Conservation (phyloP, 1,140 invertebrate genomes). For the Trypoxylus dichotomus region DNA sequence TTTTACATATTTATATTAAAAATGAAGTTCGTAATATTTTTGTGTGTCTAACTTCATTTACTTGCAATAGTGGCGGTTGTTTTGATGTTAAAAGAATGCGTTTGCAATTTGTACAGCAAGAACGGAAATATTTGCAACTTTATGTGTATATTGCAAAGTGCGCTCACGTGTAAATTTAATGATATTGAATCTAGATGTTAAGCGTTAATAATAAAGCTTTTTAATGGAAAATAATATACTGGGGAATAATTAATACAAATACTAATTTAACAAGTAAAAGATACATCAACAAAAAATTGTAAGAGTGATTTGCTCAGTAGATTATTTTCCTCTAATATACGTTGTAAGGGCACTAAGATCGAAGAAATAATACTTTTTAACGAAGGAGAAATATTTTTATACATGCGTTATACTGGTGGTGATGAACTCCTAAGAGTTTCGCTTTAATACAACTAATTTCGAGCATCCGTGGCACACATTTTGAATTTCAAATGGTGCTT, state of each 20-base stretch:
- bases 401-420: not conserved
- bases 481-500: not conserved
- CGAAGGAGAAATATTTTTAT: constrained; percentile 12
- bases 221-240: not conserved
- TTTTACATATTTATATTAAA: too few species aligned
- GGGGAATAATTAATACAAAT: not conserved
- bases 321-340: constrained; percentile 1
- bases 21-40: not conserved
- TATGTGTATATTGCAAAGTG: not conserved
- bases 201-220: not conserved
- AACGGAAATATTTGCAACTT: not conserved
- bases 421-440: not conserved
- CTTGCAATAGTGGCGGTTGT: not conserved
- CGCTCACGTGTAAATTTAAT: not conserved
- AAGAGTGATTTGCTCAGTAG: not conserved
- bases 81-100: too few species aligned
- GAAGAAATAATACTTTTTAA: not conserved
- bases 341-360: constrained; percentile 9
- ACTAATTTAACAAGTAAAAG: not conserved
- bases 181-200: not conserved
- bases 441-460: not conserved
- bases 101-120: not conserved
- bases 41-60: not conserved
- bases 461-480: not conserved
- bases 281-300: not conserved